Percentiles rank a stretch among this genome's conserved stretches.
These are phyloP conservation scores for Turritopsis dohrnii DNA, from an alignment of 30 jellyfish, hydroid and myxozoan genomes.

Conservation along the genomic window DNA sequence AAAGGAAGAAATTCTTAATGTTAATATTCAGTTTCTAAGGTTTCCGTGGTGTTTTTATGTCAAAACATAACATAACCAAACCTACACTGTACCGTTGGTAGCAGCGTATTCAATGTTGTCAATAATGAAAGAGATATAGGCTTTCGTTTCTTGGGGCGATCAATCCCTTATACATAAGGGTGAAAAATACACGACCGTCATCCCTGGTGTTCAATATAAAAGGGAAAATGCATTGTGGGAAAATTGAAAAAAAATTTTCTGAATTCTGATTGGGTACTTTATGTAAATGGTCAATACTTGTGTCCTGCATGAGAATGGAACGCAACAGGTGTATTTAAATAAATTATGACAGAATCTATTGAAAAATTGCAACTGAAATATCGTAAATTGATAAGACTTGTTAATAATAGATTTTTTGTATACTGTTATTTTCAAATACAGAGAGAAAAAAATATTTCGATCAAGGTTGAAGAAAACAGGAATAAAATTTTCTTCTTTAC, in stretches of 20 bases:
- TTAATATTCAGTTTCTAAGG: not conserved
- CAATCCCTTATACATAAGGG: not conserved
- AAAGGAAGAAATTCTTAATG: no score
- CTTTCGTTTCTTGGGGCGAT: not conserved
- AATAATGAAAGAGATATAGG: no score
- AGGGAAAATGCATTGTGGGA: not conserved
- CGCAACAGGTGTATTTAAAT: not conserved
- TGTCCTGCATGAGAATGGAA: not conserved
- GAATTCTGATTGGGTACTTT: not conserved
- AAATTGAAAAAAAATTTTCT: not conserved
- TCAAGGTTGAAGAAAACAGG: not conserved
- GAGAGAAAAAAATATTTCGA: not conserved
- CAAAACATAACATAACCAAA: not conserved
- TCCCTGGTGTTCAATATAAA: not conserved
- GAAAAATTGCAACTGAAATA: not conserved
- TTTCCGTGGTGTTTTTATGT: not conserved
- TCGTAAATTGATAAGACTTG: not conserved
- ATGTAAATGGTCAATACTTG: not conserved
- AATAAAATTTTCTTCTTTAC: not conserved
- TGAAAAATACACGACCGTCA: not conserved
- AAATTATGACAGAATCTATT: not conserved
- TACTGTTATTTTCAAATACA: not conserved
- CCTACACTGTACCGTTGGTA: no score
- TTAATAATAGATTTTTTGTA: not conserved
- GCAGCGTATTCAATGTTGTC: no score